Evolutionary conservation across 2,888 invertebrate genomes (phyloP), one percentile per base, ranked within the genome.

Genomic region (Scrobipalpa costella): DNA sequence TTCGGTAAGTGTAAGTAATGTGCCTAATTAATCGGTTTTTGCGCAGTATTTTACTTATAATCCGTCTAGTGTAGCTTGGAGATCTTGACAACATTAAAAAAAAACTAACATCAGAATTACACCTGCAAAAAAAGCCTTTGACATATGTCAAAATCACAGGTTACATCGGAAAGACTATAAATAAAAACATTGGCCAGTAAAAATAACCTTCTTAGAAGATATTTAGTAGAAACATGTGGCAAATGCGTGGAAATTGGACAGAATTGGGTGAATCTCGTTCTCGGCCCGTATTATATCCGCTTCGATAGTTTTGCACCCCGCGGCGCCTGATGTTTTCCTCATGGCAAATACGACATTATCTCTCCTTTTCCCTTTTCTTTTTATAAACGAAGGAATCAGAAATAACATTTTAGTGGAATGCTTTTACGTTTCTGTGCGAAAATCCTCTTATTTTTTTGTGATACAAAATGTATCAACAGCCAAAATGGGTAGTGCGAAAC

Each of bases 231-330:
- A 59, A 40, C 13, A 58, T 27, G 44, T 44, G 40, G n/a, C 40
- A 58, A 58, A 44, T 59, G 44, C 15, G 59, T 5, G 59, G 44
- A 59, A 59, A 59, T 59, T 55, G 55, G 55, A 34, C 11, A 21
- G 50, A 21, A 49, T 49, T 57, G 38, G 57, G 36, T 40, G 44
- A 59, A 59, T 59, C 59, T 59, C 38, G 19, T 44, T 59, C 59
- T 59, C 38, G 19, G 59, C 19, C 59, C n/a, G 27, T 44, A 15
- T 59, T 59, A 59, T 27, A 19, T 40, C 44, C 38, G 57, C 17
- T 19, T 19, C 13, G 38, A 15, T 36, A 57, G 36, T 38, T 55
- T 57, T 36, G 38, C 57, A 15, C 38, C 44, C 59, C 44, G 44
- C 40, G 44, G 40, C 15, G 13, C 44, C 44, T 21, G 44, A 44